Percentiles rank a stretch among this genome's conserved stretches.
phyloP scores from a whole-genome alignment of 2,888 invertebrate species.

The Tetheella fluctuosa region DNA sequence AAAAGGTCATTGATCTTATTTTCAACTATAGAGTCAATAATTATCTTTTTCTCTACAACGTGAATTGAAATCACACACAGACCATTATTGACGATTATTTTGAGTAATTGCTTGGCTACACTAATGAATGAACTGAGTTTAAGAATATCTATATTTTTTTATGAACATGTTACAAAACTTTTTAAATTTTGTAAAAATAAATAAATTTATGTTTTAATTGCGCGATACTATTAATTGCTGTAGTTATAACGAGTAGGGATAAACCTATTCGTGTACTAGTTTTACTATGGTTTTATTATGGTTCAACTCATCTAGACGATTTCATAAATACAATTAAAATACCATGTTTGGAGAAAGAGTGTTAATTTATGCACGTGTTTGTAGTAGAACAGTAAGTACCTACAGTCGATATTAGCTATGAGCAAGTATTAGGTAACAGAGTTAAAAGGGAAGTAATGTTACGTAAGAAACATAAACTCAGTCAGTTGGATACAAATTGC shows the following conservation, averaged over 20 bases:
- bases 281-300: too few species aligned
- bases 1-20: constrained; percentile 11
- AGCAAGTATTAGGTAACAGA: neutral
- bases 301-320: too few species aligned
- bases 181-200: too few species aligned
- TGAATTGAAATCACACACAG: neutral
- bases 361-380: neutral
- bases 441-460: neutral
- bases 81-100: neutral
- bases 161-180: neutral
- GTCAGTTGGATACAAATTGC: neutral
- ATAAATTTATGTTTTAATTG: too few species aligned
- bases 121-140: neutral
- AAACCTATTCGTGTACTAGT: too few species aligned
- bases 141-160: neutral
- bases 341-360: neutral
- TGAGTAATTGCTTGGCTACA: neutral
- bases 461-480: neutral
- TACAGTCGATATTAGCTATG: neutral
- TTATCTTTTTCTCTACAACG: neutral
- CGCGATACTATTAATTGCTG: too few species aligned
- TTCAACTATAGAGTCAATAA: neutral
- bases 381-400: neutral
- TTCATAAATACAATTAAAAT: too few species aligned
- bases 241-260: too few species aligned